Evolutionary conservation across 2,888 invertebrate species (phyloP).

Genomic region (Agriopis aurantiaria): DNA sequence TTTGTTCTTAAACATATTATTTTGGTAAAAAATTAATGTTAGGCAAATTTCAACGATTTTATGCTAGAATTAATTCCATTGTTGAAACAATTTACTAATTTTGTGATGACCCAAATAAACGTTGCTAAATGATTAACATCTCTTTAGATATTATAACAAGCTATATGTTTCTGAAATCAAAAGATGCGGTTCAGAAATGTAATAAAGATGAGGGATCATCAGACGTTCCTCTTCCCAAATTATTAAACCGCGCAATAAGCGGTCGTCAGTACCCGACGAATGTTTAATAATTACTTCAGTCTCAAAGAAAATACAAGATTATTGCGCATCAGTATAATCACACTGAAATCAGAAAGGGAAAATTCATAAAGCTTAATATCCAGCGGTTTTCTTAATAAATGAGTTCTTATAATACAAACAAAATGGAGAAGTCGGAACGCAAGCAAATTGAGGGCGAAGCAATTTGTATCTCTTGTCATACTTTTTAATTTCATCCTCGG

Average conservation of each 20-base stretch:
- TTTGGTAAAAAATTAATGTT: no score
- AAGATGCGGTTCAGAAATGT: conserved; percentile 35
- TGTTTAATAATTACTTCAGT: conserved; percentile 40
- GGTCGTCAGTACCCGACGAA: conserved; percentile 35
- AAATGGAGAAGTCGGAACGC: conserved; percentile 70
- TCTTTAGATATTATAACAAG: conserved; percentile 19
- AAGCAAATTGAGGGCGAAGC: conserved; percentile 75
- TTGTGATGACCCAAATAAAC: conserved; percentile 10
- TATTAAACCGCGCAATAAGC: conserved; percentile 42
- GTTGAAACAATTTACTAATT: not conserved
- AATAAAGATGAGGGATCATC: conserved; percentile 37
- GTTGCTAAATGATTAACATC: conserved; percentile 12
- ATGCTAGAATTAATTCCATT: not conserved
- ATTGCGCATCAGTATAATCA: conserved; percentile 46
- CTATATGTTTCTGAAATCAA: conserved; percentile 30
- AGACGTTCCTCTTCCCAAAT: conserved; percentile 35
- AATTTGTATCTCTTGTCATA: conserved; percentile 81
- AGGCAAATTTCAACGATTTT: no score
- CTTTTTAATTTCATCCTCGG: conserved; percentile 78
- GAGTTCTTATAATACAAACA: conserved; percentile 76
- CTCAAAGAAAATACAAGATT: conserved; percentile 45
- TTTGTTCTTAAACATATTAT: no score
- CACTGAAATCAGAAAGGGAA: conserved; percentile 51
- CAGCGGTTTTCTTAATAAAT: conserved; percentile 74
- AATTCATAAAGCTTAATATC: conserved; percentile 63